Evolutionary conservation across 2,888 invertebrate genomes (phyloP), one percentile per base, ranked within the genome.

Genomic region (Hydrotaea cyrtoneurina): DNA sequence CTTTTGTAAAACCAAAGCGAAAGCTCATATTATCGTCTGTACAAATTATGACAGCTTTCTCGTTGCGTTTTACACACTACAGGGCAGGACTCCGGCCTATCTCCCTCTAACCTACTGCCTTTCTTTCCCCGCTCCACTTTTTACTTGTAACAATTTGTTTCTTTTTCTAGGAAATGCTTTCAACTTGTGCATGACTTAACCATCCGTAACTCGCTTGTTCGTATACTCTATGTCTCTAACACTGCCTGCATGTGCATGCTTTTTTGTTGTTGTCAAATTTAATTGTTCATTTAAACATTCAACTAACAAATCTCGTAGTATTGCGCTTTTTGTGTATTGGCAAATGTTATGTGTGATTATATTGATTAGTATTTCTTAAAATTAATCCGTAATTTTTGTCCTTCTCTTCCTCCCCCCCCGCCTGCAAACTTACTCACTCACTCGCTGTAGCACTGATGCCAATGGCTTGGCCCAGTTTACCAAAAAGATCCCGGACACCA

Each of bases 401-500:
- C 2, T 69, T 23, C 43, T 11, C 46, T 57, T 55, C 17, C 15
- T 39, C 5, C 64, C 26, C 0, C 8, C 0, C 21, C 39, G 19
- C 0, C 50, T 13, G 1, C 13, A 10, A 5, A 19, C 55, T 5
- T 21, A 36, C 36, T 36, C 36, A 8, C 39, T 21, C 21, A 26
- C 19, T 74, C 39, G 50, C 2, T 66, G 50, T 84, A 91, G 91
- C 46, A 87, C 89, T n/a, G 89, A 90, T 50, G 86, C 75, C 2
- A 87, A 86, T 2, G 89, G 87, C 4, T 87, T 90, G 7, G 89
- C 88, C 0, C 78, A 31, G 31, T 36, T 92, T 31, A 83, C 80
- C 2, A 94, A 95, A 86, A 94, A 93, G 78, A 95, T 96, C 13
- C 98, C 97, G 0, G 96, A 96, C 89, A 95, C 96, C 0, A 95